phyloP scores from a whole-genome alignment of 2,113 vertebrate species.

The Tragulus kanchil region DNA sequence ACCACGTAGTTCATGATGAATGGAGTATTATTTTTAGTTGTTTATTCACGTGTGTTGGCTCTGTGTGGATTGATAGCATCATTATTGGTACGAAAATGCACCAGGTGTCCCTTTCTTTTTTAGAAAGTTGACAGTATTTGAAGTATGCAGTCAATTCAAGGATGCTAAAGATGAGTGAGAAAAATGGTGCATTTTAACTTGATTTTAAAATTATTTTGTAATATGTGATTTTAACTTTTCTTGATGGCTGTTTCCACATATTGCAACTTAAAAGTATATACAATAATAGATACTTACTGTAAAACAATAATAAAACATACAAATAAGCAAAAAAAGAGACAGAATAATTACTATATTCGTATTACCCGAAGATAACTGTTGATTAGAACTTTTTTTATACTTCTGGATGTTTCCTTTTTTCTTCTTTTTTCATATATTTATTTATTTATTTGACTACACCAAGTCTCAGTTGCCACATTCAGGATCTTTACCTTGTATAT shows the following conservation, averaged over 20 bases:
- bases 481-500: not conserved
- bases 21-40: not conserved
- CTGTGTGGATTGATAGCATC: not conserved
- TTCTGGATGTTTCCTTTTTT: slow-evolving; percentile 26
- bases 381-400: slow-evolving; percentile 8
- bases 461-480: too few species aligned
- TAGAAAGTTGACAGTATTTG: slow-evolving; percentile 15
- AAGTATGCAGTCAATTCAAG: not conserved
- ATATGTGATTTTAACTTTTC: not conserved
- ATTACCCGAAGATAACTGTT: not conserved
- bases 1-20: not conserved
- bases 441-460: too few species aligned
- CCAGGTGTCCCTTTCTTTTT: not conserved
- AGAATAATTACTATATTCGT: not conserved
- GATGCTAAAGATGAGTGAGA: slow-evolving; percentile 20
- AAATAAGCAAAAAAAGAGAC: slow-evolving; percentile 31
- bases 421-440: too few species aligned
- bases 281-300: not conserved
- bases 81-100: not conserved
- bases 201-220: slow-evolving; percentile 60
- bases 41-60: not conserved
- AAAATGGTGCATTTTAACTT: slow-evolving; percentile 10
- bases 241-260: not conserved
- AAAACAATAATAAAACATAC: not conserved
- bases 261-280: not conserved